Percentiles rank a stretch among this genome's conserved stretches.
These are phyloP conservation scores for Clistopyga incitator DNA, from an alignment of 2,888 invertebrate species.

Conservation along the genomic window DNA sequence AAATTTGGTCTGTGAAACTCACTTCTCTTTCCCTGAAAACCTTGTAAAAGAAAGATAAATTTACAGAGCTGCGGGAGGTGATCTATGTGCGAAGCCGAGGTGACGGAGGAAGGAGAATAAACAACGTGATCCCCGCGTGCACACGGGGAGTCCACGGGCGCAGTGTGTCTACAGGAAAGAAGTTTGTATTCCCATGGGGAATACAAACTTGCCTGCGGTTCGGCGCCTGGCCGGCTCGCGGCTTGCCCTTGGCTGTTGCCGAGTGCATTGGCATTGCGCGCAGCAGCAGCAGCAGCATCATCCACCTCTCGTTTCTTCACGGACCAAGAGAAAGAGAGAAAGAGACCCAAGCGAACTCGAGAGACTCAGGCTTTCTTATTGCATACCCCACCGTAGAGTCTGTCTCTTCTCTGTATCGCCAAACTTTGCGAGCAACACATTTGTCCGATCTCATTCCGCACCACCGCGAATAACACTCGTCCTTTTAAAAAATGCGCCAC, in stretches of 20 bases:
- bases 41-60: background rate
- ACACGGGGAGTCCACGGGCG: slow-evolving; percentile 42
- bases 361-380: slow-evolving; percentile 59
- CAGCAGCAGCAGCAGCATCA: slow-evolving; percentile 73
- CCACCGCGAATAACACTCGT: no score
- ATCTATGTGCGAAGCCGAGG: slow-evolving; percentile 21
- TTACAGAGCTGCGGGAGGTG: slow-evolving; percentile 24
- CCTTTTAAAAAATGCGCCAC: no score
- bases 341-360: slow-evolving; percentile 6
- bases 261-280: slow-evolving; percentile 78
- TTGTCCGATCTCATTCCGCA: background rate
- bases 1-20: no score
- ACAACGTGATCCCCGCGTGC: slow-evolving; percentile 26
- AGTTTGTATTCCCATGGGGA: slow-evolving; percentile 51
- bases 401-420: slow-evolving; percentile 4
- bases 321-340: no score
- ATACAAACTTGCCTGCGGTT: slow-evolving; percentile 51
- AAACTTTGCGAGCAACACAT: background rate
- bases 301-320: slow-evolving; percentile 47
- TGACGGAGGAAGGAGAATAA: slow-evolving; percentile 40
- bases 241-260: slow-evolving; percentile 79
- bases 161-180: slow-evolving; percentile 28
- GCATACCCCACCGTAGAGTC: slow-evolving; percentile 71
- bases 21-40: background rate
- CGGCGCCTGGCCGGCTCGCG: slow-evolving; percentile 43